Percentiles rank a stretch among this genome's conserved stretches.
These are phyloP conservation scores for Alfaro cultratus DNA, from an alignment of 2,797 vertebrate species.

Conservation along the genomic window DNA sequence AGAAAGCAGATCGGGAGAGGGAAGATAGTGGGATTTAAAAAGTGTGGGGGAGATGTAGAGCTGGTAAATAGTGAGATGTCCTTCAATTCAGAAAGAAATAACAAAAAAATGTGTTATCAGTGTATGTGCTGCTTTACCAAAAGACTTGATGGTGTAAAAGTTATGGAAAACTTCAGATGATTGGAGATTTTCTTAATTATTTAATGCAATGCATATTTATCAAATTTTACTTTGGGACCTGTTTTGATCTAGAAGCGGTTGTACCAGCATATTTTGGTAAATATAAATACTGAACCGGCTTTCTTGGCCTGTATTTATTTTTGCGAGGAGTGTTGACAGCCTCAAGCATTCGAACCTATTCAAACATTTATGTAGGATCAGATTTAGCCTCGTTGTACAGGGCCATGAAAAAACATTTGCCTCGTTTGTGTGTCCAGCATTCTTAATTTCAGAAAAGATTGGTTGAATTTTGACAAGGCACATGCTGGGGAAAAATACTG, in stretches of 20 bases:
- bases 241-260: background rate
- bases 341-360: background rate
- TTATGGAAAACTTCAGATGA: background rate
- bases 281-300: background rate
- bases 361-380: background rate
- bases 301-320: background rate
- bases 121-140: slow-evolving; percentile 13
- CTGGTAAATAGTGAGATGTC: slow-evolving; percentile 46
- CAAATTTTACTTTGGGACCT: background rate
- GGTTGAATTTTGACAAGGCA: background rate
- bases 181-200: slow-evolving; percentile 4
- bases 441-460: background rate
- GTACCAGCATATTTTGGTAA: slow-evolving; percentile 9
- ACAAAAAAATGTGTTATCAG: slow-evolving; percentile 2
- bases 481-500: background rate
- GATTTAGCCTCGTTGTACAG: background rate
- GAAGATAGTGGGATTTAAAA: slow-evolving; percentile 51
- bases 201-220: slow-evolving; percentile 27
- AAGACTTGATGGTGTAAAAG: slow-evolving; percentile 1
- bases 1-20: slow-evolving; percentile 37
- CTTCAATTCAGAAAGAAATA: slow-evolving; percentile 21
- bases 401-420: background rate
- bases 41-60: slow-evolving; percentile 21
- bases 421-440: too few species aligned
- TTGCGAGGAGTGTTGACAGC: background rate